phyloP scores from a whole-genome alignment of 37 sponge, comb jelly and placozoan genomes.

The Lycopodina hypogea region DNA sequence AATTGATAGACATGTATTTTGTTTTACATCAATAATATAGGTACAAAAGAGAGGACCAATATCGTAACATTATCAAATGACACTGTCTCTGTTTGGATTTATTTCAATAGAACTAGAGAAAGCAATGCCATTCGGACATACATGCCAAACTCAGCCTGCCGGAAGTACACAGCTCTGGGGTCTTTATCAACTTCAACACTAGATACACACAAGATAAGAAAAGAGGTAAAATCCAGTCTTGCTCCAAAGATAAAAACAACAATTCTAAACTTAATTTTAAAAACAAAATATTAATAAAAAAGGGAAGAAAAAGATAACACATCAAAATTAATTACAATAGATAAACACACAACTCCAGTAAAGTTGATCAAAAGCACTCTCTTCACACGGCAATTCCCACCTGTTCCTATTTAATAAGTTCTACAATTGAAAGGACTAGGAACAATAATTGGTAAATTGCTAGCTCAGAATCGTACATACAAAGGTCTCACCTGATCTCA shows the following conservation, averaged over 20 bases:
- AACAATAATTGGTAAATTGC: no score
- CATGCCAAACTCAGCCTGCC: conserved; percentile 97
- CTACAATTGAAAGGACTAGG: no score
- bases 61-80: no score
- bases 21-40: conserved; percentile 57
- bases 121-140: conserved; percentile 96
- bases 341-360: no score
- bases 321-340: no score
- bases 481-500: conserved; percentile 89
- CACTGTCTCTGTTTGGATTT: no score
- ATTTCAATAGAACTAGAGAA: conserved; percentile 33
- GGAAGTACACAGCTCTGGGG: conserved; percentile 96
- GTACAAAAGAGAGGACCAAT: no score
- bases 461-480: no score
- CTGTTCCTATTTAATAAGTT: no score
- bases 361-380: no score
- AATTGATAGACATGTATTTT: conserved; percentile 52
- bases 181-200: conserved; percentile 95
- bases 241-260: background rate
- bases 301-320: no score
- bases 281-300: background rate
- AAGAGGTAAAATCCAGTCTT: background rate
- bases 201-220: background rate
- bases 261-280: background rate
- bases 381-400: no score